Evolutionary conservation across 2,888 invertebrate species (phyloP), one percentile per base, ranked within the genome.

Genomic region (Habrosyne pyritoides): DNA sequence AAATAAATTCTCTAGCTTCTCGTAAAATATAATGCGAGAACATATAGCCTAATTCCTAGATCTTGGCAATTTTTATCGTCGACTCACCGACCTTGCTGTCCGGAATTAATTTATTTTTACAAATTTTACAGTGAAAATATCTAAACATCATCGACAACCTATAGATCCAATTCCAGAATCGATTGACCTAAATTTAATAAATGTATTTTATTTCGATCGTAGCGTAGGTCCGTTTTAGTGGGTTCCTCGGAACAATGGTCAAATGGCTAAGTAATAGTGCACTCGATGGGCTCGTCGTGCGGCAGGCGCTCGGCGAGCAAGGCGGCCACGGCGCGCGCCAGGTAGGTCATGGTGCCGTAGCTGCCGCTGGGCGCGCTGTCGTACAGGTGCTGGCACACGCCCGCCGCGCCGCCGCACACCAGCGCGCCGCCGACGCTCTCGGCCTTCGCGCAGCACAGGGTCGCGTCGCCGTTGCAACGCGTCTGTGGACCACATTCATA

Each of bases 301-400:
- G 97, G 97, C 72, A 97, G 89, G 75, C 95, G 95, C 73, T 96
- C 95, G 8, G 81, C 73, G 22, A 97, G 93, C 47, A 96, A 93
- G 0, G 94, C 93, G 46, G 97, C 97, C 2, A 97, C 95, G 3
- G 97, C 97, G 67, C 97, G 94, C 46, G 98, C 96, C 74, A 99
- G 94, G 80, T 99, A 99, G 0, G 99, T 98, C 97, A 99, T 99
- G 51, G 99, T 99, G 62, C 99, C 99, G 87, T 95, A 99, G 76
- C 97, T 96, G 60, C 99, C 99, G 83, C 98, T 98, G 2, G 99
- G 99, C 21, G 99, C 99, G 83, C 97, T 98, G 90, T 99, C 99
- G 86, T 99, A 99, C 84, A 99, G 96, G 86, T 99, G 98, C 86
- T 98, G 97, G 86, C 99, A 99, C 64, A 99, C 97, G 69, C 97